Evolutionary conservation across 2,113 vertebrate species (phyloP), one percentile per base, ranked within the genome.

Genomic region (Carettochelys insculpta): DNA sequence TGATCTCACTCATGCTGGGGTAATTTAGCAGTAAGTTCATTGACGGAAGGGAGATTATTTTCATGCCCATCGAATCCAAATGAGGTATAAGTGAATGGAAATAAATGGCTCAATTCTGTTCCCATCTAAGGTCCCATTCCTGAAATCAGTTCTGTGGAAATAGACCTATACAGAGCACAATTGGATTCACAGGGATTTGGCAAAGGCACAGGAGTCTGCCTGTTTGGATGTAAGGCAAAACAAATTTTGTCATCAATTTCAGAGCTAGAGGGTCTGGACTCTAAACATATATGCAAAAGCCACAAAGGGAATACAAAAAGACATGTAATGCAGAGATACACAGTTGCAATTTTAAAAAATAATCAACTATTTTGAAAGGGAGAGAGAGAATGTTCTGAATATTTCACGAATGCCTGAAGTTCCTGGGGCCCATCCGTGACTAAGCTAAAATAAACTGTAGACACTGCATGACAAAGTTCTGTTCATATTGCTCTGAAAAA

Each of bases 91-190:
- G 17, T 8, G 14, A 94, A 73, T 8, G 34, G 27, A 77, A 91
- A 83, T 16, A 91, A 82, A 86, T 6, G 14, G 43, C 86, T 41
- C 5, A 0, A 6, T n/a, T 95, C 41, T 65, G 65, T 88, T 88
- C 84, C 80, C 77, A 78, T 31, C 16, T 45, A 86, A 84, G 27
- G 65, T 16, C 52, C 75, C 25, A 54, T 76, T 51, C 82, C 71
- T 16, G 12, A 41, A 78, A 51, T 45, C 85, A 75, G 11, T 75
- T 43, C 41, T 45, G 68, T 3, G 24, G 5, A 13, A 16, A 38
- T 78, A 34, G 77, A 48, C 82, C 80, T 6, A 54, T 89, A 86
- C 73, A 81, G 48, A 48, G 53, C 58, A 83, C 25, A 51, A 34
- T 0, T 65, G 65, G 80, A 87, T 87, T 82, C 68, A 54, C 53